These are phyloP conservation scores for Bathynomus jamesi DNA, from an alignment of 1,140 invertebrate genomes.

Conservation along the genomic window DNA sequence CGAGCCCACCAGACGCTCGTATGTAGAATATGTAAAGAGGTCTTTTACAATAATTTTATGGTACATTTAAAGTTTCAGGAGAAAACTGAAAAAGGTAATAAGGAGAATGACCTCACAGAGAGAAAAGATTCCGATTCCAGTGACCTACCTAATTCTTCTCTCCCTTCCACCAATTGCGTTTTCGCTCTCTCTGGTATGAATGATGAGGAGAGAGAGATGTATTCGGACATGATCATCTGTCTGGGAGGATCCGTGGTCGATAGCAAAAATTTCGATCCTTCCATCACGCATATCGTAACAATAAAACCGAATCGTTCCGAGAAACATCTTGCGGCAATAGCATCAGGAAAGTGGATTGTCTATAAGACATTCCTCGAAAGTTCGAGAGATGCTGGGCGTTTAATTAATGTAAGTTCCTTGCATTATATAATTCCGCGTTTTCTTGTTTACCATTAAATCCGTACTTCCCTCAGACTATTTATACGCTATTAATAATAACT, in stretches of 20 bases:
- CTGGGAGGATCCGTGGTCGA: slow-evolving; percentile 61
- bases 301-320: slow-evolving; percentile 66
- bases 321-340: slow-evolving; percentile 72
- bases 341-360: slow-evolving; percentile 77
- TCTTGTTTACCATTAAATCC: background rate
- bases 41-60: background rate
- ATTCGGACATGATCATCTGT: slow-evolving; percentile 49
- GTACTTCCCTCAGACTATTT: background rate
- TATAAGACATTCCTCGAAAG: slow-evolving; percentile 65
- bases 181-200: slow-evolving; percentile 45
- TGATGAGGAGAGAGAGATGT: slow-evolving; percentile 43
- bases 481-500: too few relatives aligned
- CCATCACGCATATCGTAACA: slow-evolving; percentile 69
- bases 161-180: slow-evolving; percentile 4
- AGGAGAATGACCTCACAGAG: slow-evolving; percentile 23
- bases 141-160: background rate
- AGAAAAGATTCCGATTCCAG: background rate
- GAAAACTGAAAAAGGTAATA: slow-evolving; percentile 2
- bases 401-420: slow-evolving; percentile 42
- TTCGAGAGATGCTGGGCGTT: slow-evolving; percentile 54
- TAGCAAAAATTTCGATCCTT: slow-evolving; percentile 54
- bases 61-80: background rate
- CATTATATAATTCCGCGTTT: background rate
- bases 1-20: too few relatives aligned
- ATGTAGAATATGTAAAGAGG: too few relatives aligned